Base-by-base conservation (phyloP, 2,888 invertebrate genomes). In the Nemotelus pantherinus region DNA sequence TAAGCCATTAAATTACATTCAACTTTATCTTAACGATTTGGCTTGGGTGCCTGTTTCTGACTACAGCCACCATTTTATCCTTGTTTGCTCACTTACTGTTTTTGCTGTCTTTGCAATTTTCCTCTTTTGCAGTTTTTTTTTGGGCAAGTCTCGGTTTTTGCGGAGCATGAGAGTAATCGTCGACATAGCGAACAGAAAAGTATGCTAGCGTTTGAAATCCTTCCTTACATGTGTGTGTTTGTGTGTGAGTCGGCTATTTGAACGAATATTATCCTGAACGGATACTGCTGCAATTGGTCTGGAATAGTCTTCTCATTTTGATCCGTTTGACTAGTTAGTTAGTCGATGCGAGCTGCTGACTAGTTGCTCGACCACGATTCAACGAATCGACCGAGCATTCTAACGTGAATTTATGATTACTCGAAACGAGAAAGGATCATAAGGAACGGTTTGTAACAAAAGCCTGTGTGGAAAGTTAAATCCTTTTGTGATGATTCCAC, bases 1-100 rank as follows among this genome's bases (percentile, higher is more conserved):
- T 63, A 60, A 74, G 63, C 74, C 74, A 74, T 74, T 74, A 74
- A 74, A 74, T 74, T 50, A 74, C 74, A 74, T 60, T 63, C 63
- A 60, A 48, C 63, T 74, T 74, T 74, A 74, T 74, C 74, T 74
- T 57, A 74, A 74, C 63, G 74, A 48, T 50, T 74, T 41, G 63
- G 25, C 63, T 74, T 58, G 39, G 41, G 70, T 63, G 9, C 25
- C 63, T 43, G 25, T n/a, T n/a, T 9, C 2, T 63, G 9, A 25
- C 25, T 25, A 25, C 25, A 57, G 47, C 64, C 45, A 64, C 10
- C 41, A 4, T 4, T 63, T 43, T 53, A 53, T 10, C 6, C 7
- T 9, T 10, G 6, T 10, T 43, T 63, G 63, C n/a, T 2, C 43
- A 41, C 6, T 55, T 70, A 41, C 55, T 50, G 9, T 53, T 70